Conservation (phyloP, 92 coral and sea anemone species). For the Heteractis magnifica region DNA sequence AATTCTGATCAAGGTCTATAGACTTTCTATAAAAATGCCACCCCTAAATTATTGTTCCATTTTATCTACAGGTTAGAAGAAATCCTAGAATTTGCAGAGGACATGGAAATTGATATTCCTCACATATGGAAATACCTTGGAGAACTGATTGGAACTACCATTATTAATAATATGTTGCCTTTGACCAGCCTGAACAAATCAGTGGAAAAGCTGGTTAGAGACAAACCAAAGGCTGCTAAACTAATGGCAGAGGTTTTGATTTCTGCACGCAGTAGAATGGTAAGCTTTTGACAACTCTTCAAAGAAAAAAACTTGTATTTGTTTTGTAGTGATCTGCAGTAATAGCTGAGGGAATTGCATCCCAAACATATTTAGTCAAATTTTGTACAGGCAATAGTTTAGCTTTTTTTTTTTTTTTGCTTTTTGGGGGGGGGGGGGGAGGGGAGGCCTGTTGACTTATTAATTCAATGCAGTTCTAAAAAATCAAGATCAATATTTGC, state of each 20-base stretch:
- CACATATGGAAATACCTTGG: conserved; percentile 85
- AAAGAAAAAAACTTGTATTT: no score
- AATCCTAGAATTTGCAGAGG: conserved; percentile 73
- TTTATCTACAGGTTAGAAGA: conserved; percentile 44
- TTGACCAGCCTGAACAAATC: conserved; percentile 44
- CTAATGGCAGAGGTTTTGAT: conserved; percentile 70
- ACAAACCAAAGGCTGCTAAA: conserved; percentile 62
- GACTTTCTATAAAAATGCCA: background rate
- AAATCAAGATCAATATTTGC: no score
- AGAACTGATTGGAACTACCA: conserved; percentile 69
- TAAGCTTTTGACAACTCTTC: conserved; percentile 31
- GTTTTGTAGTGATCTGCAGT: no score
- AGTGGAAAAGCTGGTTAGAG: conserved; percentile 31
- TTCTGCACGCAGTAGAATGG: conserved; percentile 50
- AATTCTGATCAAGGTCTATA: no score
- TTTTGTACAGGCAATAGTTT: no score
- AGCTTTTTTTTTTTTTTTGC: no score
- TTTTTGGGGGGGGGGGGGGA: no score
- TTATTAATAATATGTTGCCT: conserved; percentile 57
- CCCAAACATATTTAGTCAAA: no score
- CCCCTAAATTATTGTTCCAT: background rate
- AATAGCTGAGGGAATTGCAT: no score
- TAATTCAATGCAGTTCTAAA: no score
- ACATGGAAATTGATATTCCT: conserved; percentile 84
- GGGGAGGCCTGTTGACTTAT: no score